Evolutionary conservation across 2,113 vertebrate species (phyloP), one percentile per base, ranked within the genome.

Genomic region (Tragelaphus buxtoni): DNA sequence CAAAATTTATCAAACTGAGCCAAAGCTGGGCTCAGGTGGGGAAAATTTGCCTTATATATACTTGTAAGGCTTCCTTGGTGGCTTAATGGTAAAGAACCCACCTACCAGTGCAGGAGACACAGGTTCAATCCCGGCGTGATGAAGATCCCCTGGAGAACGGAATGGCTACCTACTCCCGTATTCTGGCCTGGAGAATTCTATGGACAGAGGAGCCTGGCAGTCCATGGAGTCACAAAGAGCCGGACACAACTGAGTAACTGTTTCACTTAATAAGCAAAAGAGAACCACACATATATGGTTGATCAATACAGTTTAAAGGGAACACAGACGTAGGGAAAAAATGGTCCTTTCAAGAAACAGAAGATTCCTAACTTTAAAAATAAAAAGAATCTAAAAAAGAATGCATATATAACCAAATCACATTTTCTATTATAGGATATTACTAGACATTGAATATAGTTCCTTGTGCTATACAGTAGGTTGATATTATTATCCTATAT

Each of bases 181-280:
- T 22, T 69, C 65, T 22, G 22, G n/a, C n/a, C 18, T 39, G 18
- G 65, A 69, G 65, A 69, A 22, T 69, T 11, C n/a, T n/a, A 22
- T 11, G 65, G n/a, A 39, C n/a, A 63, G 61, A 63, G 61, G 20
- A 72, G n/a, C 65, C n/a, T 72, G 65, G n/a, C n/a, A 3, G 65
- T 22, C 65, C n/a, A 72, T 6, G 17, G n/a, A 72, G 18, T 72
- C 65, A 39, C 65, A 72, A 39, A 72, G 5, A 72, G 9, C 4
- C 39, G 65, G 65, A 39, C 65, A 39, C 0, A 2, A 72, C 65
- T 39, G 5, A 72, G 65, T 72, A 35, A 39, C 3, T 72, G 39
- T 69, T 35, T 69, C 65, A 39, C 18, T 72, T 58, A 55, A 65
- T 30, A 92, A 92, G 49, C 77, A 60, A 95, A 51, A 92, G 42